Evolutionary conservation across 2,113 vertebrate genomes (phyloP).

Genomic region (Nyctereutes procyonoides): DNA sequence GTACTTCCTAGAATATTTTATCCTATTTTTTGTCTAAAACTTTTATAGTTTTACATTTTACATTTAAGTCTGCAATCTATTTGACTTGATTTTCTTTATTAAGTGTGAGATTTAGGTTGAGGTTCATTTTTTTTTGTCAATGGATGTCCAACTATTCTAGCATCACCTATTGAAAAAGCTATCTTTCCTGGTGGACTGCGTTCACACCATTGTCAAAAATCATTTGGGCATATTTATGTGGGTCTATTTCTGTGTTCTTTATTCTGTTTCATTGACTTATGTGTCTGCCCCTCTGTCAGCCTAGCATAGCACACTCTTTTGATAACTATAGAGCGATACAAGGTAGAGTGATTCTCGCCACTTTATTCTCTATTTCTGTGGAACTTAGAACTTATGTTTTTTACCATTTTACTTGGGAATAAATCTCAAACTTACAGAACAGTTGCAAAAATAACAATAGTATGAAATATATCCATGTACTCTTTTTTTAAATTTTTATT

Average conservation of each 20-base stretch:
- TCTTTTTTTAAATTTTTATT: no score
- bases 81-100: neutral
- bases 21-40: neutral
- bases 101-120: neutral
- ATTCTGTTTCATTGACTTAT: neutral
- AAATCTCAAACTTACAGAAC: neutral
- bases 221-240: neutral
- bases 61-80: neutral
- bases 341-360: neutral
- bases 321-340: neutral
- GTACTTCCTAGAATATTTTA: neutral
- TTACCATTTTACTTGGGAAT: neutral
- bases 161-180: neutral
- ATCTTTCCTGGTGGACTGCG: neutral
- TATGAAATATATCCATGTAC: neutral
- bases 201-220: neutral
- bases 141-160: neutral
- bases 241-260: neutral
- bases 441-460: neutral
- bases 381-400: neutral
- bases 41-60: neutral
- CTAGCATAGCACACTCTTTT: neutral
- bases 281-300: neutral
- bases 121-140: neutral
- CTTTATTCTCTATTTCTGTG: neutral